Evolutionary conservation across 2,888 invertebrate genomes (phyloP), one percentile per base, ranked within the genome.

Genomic region (Bellardia bayeri): DNA sequence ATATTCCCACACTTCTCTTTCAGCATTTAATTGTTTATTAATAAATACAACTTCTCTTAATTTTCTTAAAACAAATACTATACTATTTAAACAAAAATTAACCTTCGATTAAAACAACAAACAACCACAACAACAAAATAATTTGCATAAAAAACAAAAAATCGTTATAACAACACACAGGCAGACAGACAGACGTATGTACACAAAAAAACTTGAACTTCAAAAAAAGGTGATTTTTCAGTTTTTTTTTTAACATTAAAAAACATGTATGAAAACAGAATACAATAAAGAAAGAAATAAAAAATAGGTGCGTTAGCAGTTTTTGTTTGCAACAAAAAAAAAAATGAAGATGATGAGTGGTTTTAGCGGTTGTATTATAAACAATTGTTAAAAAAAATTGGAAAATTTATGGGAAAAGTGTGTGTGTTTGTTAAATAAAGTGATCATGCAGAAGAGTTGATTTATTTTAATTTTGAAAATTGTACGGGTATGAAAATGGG

Each of bases 191-290:
- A 14, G 23, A 71, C 56, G 45, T 30, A 61, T 45, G 14, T 61
- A 61, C n/a, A 54, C 49, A 42, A 66, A 54, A n/a, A 64, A 66
- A 76, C 76, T 76, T 76, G 66, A 76, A 76, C 76, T 76, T 76
- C 54, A 76, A 76, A 66, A 68, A 56, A 54, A 37, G 76, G 40
- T 76, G 51, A 66, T 37, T 37, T 76, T 56, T 13, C 16, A 33
- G 7, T 49, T 51, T 56, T 63, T 11, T 11, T 40, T 72, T 54
- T n/a, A 33, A 30, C 8, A 42, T 54, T 56, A 72, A 72, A 45
- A 45, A 45, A 71, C 54, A 71, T 71, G 69, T 71, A 71, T 54
- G n/a, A 37, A 54, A 61, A 14, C 33, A 30, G 13, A 23, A 76
- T 9, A 58, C 16, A 37, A 51, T 9, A 23, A 76, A 76, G 45